A percentile compares a stretch with the other conserved stretches of the same genome.
phyloP scores from a whole-genome alignment of 2,888 invertebrate species.

The Temnothorax ravouxi region DNA sequence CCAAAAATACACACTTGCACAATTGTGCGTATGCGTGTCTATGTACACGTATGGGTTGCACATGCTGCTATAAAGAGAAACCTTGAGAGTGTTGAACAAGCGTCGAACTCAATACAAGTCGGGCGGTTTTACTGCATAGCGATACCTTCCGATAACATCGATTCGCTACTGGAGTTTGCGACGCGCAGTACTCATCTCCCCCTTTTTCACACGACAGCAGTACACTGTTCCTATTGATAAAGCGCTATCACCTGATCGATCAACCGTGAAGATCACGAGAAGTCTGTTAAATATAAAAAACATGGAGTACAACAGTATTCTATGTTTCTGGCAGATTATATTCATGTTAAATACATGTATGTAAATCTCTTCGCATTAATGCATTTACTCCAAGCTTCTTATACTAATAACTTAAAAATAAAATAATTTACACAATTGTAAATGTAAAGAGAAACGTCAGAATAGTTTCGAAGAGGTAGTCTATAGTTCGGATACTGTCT shows the following conservation, averaged over 20 bases:
- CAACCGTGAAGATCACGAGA: conserved; percentile 13
- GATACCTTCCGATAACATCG: conserved; percentile 78
- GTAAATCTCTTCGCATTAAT: background rate
- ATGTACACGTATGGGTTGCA: conserved; percentile 35
- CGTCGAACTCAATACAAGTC: conserved; percentile 58
- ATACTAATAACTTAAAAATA: conserved; percentile 19
- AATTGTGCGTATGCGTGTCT: conserved; percentile 28
- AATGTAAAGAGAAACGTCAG: background rate
- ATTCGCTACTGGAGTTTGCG: conserved; percentile 63
- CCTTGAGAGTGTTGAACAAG: conserved; percentile 63
- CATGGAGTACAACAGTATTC: background rate
- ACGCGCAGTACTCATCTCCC: conserved; percentile 61
- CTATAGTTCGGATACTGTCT: background rate
- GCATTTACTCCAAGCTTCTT: background rate
- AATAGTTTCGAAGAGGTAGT: background rate
- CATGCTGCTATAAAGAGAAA: conserved; percentile 48
- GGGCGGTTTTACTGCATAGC: conserved; percentile 61
- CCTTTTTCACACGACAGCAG: conserved; percentile 39
- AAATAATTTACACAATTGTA: conserved; percentile 1
- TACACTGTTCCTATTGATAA: conserved; percentile 48
- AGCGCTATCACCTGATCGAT: conserved; percentile 51
- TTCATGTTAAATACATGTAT: background rate
- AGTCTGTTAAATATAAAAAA: background rate
- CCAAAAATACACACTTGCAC: conserved; percentile 59
- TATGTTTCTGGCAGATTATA: background rate